A percentile compares a stretch with the other conserved stretches of the same genome.
These are phyloP conservation scores for Polyommatus icarus DNA, from an alignment of 2,888 invertebrate species.

Conservation along the genomic window DNA sequence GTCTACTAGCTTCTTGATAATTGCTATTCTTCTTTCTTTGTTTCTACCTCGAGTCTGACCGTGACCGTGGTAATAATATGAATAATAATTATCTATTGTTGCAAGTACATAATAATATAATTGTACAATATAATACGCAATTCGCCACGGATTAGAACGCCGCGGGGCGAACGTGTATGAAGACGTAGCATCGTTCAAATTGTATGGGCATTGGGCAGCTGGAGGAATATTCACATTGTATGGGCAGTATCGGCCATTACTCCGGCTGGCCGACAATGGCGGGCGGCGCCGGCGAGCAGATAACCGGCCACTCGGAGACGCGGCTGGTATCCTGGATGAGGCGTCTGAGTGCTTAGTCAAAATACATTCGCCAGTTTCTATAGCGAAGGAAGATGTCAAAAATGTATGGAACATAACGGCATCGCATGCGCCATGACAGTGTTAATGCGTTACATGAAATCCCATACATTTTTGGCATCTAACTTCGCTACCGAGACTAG, in stretches of 20 bases:
- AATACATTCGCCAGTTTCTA: no score
- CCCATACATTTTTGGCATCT: no score
- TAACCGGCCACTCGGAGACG: neutral
- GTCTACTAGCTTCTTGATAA: neutral
- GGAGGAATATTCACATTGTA: constrained; percentile 23
- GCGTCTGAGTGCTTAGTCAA: neutral
- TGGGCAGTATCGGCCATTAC: constrained; percentile 33
- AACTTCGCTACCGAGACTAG: no score
- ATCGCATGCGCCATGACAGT: no score
- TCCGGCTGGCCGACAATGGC: constrained; percentile 31
- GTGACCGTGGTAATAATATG: neutral
- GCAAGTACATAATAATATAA: neutral
- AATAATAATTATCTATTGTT: neutral
- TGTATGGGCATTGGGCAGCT: neutral
- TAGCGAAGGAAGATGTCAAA: no score
- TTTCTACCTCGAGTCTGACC: neutral
- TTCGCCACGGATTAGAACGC: constrained; percentile 2
- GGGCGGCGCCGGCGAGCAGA: constrained; percentile 33
- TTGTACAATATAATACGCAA: constrained; percentile 12
- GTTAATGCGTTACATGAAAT: no score
- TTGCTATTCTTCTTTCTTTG: neutral
- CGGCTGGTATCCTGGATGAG: neutral
- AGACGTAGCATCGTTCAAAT: constrained; percentile 7
- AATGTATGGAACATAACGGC: no score
- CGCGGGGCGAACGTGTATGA: constrained; percentile 13